A percentile compares a stretch with the other conserved stretches of the same genome.
These are phyloP conservation scores for Sinella curviseta DNA, from an alignment of 1,140 invertebrate genomes.

Conservation along the genomic window DNA sequence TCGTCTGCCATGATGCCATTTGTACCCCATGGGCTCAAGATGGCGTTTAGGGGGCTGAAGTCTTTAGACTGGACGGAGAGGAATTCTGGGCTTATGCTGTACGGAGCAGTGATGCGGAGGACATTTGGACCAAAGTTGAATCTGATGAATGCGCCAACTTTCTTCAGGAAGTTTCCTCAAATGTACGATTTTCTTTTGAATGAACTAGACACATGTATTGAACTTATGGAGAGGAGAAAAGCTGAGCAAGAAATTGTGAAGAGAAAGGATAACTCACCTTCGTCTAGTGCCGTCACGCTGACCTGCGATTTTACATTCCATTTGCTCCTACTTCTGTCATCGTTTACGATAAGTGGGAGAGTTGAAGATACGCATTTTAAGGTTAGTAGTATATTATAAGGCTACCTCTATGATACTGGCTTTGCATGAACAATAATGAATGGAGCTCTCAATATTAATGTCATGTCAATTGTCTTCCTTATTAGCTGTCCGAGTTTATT, in stretches of 20 bases:
- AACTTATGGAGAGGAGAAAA: constrained; percentile 40
- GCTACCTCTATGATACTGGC: not conserved
- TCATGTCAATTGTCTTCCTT: not conserved
- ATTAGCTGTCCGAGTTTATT: constrained; percentile 54
- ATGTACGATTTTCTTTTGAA: constrained; percentile 76
- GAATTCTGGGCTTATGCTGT: constrained; percentile 83
- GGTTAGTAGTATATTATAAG: constrained; percentile 21
- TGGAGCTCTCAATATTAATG: not conserved
- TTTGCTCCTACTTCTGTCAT: constrained; percentile 38
- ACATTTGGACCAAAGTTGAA: constrained; percentile 85
- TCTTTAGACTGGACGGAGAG: constrained; percentile 76
- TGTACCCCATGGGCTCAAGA: constrained; percentile 64
- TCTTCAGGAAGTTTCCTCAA: constrained; percentile 80
- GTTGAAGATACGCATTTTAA: constrained; percentile 41
- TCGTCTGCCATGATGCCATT: constrained; percentile 71
- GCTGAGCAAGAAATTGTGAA: constrained; percentile 31
- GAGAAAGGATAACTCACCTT: constrained; percentile 11
- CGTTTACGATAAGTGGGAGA: constrained; percentile 37
- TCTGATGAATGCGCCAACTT: constrained; percentile 66
- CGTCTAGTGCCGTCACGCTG: not conserved
- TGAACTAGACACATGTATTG: constrained; percentile 62
- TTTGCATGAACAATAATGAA: not conserved
- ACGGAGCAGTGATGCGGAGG: constrained; percentile 78
- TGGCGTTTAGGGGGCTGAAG: constrained; percentile 73
- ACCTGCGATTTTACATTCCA: constrained; percentile 39